Evolutionary conservation across 2,113 vertebrate genomes (phyloP), one percentile per base, ranked within the genome.

Genomic region (Nycticorax nycticorax): DNA sequence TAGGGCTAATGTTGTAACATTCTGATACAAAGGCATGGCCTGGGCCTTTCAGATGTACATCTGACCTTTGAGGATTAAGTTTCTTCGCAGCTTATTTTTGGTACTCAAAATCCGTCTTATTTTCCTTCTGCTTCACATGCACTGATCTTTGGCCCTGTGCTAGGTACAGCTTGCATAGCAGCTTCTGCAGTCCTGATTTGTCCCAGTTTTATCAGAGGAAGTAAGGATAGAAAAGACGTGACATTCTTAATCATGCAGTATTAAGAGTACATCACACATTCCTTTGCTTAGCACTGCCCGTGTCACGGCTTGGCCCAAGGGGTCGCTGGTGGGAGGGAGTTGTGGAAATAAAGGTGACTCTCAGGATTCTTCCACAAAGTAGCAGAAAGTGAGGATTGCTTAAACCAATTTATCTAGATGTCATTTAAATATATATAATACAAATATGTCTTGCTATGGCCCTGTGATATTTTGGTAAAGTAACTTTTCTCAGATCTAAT

Each of bases 1-100:
- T 95, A 96, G 77, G 73, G 85, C 88, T 96, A 92, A 92, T 95
- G 98, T 98, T 96, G 91, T 96, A 94, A 91, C 89, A 89, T 93
- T 95, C 87, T 93, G 75, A 97, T 95, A 96, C 92, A 96, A 94
- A 95, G 74, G 55, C 33, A 33, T 8, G 59, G 79, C 93, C 74
- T 89, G 81, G 88, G 52, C 79, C 89, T 97, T 97, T 94, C 80
- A 85, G 79, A 81, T 92, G 92, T 73, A 77, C 82, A 55, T 94
- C 91, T 97, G 96, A 97, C 97, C 94, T 97, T 79, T 82, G 68
- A 56, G 64, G 97, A 97, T 97, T 97, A 95, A 75, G 73, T 97
- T 96, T 95, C 96, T 93, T 96, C 3, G 4, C 95, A 95, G 88
- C 73, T 97, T 96, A 90, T 95, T 95, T 94, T 94, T 95, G 68